Percentiles rank a stretch among this genome's conserved stretches.
These are phyloP conservation scores for Tetanocera ferruginea DNA, from an alignment of 2,888 invertebrate species.

Conservation along the genomic window DNA sequence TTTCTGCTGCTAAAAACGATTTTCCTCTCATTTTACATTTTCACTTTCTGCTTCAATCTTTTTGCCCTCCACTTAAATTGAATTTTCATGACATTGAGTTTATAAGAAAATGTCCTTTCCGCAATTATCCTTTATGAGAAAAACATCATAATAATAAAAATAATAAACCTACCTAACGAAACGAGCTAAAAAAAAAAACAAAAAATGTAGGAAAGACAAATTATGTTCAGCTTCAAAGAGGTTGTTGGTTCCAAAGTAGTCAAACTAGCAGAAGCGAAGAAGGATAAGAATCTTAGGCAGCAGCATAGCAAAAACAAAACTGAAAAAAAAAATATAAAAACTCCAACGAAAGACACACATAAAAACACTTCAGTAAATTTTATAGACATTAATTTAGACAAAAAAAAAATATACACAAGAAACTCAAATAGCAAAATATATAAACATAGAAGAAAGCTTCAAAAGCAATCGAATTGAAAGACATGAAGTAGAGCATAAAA, in stretches of 20 bases:
- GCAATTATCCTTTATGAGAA: conserved; percentile 1
- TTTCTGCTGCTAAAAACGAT: not conserved
- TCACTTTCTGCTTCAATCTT: not conserved
- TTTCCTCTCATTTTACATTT: conserved; percentile 2
- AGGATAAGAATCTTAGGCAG: not conserved
- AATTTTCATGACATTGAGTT: conserved; percentile 9
- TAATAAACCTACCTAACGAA: not conserved
- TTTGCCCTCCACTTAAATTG: not conserved
- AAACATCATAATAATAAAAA: not conserved
- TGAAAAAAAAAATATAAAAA: not conserved
- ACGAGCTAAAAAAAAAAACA: not conserved
- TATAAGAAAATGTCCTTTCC: not conserved
- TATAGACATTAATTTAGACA: not conserved
- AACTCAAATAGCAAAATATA: not conserved
- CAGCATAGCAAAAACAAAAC: conserved; percentile 28
- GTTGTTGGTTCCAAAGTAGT: too few species aligned
- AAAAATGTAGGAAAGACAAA: not conserved
- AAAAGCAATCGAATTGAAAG: conserved; percentile 20
- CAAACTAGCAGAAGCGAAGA: not conserved
- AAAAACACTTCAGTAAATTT: not conserved
- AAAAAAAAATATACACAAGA: not conserved
- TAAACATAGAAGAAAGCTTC: conserved; percentile 21
- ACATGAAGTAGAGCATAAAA: not conserved
- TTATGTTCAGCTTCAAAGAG: too few species aligned
- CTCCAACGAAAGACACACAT: conserved; percentile 21